A percentile compares a stretch with the other conserved stretches of the same genome.
These are phyloP conservation scores for Drosophila sp. DNA, from an alignment of 1,140 invertebrate species.

Conservation along the genomic window DNA sequence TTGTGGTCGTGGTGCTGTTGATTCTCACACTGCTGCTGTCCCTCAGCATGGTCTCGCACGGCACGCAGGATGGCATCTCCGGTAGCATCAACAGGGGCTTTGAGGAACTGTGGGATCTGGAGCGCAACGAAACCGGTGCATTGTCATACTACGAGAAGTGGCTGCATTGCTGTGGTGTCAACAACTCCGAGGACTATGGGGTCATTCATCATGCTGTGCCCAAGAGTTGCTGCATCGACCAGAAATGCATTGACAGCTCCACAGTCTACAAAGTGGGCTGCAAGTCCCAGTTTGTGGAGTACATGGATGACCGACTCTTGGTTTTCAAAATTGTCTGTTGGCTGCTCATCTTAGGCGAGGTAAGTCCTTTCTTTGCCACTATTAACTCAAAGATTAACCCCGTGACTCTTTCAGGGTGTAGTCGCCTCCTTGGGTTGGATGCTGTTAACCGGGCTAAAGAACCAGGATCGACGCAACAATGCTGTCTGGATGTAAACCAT, in stretches of 20 bases:
- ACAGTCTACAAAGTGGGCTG: conserved; percentile 63
- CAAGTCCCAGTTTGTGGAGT: conserved; percentile 69
- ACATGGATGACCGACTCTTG: conserved; percentile 67
- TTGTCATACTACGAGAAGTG: conserved; percentile 75
- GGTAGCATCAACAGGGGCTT: conserved; percentile 77
- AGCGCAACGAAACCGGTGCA: conserved; percentile 65
- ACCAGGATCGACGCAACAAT: conserved; percentile 73
- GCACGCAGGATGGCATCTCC: conserved; percentile 74
- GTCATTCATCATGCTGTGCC: conserved; percentile 68
- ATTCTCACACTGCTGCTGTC: conserved; percentile 71
- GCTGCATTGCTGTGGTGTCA: conserved; percentile 78
- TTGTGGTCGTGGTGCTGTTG: conserved; percentile 57
- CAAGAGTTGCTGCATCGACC: conserved; percentile 59
- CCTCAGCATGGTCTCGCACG: conserved; percentile 74
- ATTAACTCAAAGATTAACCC: not conserved
- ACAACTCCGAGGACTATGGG: conserved; percentile 66
- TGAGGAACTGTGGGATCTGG: conserved; percentile 67
- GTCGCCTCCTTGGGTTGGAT: conserved; percentile 72
- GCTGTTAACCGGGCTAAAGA: conserved; percentile 71
- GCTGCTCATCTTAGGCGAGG: conserved; percentile 72
- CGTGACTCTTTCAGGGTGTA: conserved; percentile 43
- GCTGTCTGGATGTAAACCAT: conserved; percentile 72
- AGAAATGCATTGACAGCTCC: conserved; percentile 52
- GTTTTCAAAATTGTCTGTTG: conserved; percentile 74
- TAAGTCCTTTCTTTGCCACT: conserved; percentile 37